These are phyloP conservation scores for Seriola quinqueradiata DNA, from an alignment of 2,113 vertebrate species.

Conservation along the genomic window DNA sequence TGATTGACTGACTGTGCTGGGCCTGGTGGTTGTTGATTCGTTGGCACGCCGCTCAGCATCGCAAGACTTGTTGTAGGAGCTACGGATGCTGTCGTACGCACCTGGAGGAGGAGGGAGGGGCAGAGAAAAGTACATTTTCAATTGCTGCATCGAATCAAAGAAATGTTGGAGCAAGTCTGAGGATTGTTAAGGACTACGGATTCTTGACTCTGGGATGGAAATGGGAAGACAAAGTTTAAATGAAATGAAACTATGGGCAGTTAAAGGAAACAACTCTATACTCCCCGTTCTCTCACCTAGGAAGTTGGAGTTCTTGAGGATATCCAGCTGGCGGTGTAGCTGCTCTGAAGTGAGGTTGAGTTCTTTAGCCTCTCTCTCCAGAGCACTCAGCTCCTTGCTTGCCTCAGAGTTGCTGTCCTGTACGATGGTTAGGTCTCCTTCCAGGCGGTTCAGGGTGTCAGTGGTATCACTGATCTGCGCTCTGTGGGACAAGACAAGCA, in stretches of 20 bases:
- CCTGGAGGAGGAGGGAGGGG: constrained; percentile 79
- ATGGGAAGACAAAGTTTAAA: background rate
- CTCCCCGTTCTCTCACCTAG: constrained; percentile 83
- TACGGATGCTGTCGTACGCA: constrained; percentile 93
- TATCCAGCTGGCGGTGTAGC: constrained; percentile 88
- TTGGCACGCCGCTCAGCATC: constrained; percentile 89
- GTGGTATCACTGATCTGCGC: constrained; percentile 90
- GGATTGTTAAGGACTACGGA: background rate
- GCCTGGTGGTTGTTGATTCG: constrained; percentile 80
- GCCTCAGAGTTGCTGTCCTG: constrained; percentile 94
- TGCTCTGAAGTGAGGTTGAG: constrained; percentile 92
- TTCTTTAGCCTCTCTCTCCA: constrained; percentile 90
- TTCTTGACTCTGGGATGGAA: background rate
- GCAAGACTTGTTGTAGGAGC: constrained; percentile 87
- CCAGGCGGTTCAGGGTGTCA: constrained; percentile 89
- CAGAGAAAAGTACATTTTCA: background rate
- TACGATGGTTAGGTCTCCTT: constrained; percentile 89
- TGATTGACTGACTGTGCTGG: constrained; percentile 89
- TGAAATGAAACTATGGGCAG: background rate
- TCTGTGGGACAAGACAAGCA: constrained; percentile 71
- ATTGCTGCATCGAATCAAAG: background rate
- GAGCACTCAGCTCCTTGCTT: constrained; percentile 88
- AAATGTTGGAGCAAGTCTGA: background rate
- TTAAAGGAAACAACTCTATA: background rate
- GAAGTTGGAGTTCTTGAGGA: constrained; percentile 97